These are phyloP conservation scores for Eulemur mongoz DNA, from an alignment of 2,797 vertebrate genomes.

Conservation along the genomic window DNA sequence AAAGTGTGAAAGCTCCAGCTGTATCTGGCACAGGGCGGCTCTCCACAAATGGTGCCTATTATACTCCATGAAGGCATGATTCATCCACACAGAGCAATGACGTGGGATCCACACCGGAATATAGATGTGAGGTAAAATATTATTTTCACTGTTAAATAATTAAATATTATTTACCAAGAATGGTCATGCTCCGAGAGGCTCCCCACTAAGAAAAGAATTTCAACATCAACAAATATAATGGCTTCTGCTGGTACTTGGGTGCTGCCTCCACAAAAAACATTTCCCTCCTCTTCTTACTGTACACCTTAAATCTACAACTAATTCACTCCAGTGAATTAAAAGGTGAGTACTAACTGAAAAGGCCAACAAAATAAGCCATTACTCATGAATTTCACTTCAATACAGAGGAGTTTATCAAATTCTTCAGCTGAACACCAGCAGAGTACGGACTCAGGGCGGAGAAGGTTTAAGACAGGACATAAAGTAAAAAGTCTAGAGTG, in stretches of 20 bases:
- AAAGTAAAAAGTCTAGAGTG: background rate
- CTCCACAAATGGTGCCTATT: background rate
- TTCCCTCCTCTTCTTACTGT: background rate
- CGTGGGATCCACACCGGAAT: background rate
- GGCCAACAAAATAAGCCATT: background rate
- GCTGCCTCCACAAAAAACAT: background rate
- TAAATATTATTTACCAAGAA: background rate
- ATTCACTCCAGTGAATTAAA: background rate
- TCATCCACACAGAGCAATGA: background rate
- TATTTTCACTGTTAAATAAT: background rate
- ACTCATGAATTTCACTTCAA: constrained; percentile 1
- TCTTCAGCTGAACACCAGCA: background rate
- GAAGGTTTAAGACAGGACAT: background rate
- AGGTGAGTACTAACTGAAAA: background rate
- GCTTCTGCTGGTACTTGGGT: background rate
- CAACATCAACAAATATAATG: background rate
- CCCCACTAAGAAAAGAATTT: background rate
- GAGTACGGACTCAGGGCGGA: background rate
- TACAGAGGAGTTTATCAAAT: background rate
- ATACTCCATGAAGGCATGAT: background rate
- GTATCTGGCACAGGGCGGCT: background rate
- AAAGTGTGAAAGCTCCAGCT: background rate
- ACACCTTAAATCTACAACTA: background rate
- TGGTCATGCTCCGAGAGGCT: background rate
- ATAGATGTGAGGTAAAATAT: background rate